These are phyloP conservation scores for Formica aserva DNA, from an alignment of 2,888 invertebrate species.

Conservation along the genomic window DNA sequence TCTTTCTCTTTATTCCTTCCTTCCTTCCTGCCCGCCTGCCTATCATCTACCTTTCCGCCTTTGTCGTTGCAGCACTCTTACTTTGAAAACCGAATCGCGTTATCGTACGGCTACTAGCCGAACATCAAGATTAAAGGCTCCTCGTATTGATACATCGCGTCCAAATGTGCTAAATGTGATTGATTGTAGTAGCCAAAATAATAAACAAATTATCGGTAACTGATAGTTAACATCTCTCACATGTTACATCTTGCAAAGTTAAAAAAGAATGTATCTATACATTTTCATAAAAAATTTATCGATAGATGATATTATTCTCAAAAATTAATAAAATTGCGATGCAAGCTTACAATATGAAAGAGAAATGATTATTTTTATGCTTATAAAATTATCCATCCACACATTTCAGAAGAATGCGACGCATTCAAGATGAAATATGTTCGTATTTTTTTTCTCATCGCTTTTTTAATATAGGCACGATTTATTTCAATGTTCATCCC, in stretches of 20 bases:
- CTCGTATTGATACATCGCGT: conserved; percentile 2
- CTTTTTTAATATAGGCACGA: neutral
- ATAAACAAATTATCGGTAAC: neutral
- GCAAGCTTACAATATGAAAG: neutral
- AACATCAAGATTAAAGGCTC: neutral
- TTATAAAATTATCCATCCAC: neutral
- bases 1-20: conserved; percentile 43
- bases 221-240: neutral
- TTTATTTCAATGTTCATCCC: neutral
- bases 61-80: conserved; percentile 32
- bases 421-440: neutral
- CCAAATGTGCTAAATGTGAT: neutral
- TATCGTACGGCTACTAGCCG: conserved; percentile 31
- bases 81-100: conserved; percentile 25
- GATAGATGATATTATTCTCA: neutral
- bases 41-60: conserved; percentile 23
- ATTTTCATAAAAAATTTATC: neutral
- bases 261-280: neutral
- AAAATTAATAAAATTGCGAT: conserved; percentile 4
- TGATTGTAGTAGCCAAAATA: neutral
- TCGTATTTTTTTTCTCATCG: neutral
- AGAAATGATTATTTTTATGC: neutral
- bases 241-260: neutral
- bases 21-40: conserved; percentile 3
- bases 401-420: neutral